Evolutionary conservation across 2,888 invertebrate genomes (phyloP).

Genomic region (Tholera decimalis): DNA sequence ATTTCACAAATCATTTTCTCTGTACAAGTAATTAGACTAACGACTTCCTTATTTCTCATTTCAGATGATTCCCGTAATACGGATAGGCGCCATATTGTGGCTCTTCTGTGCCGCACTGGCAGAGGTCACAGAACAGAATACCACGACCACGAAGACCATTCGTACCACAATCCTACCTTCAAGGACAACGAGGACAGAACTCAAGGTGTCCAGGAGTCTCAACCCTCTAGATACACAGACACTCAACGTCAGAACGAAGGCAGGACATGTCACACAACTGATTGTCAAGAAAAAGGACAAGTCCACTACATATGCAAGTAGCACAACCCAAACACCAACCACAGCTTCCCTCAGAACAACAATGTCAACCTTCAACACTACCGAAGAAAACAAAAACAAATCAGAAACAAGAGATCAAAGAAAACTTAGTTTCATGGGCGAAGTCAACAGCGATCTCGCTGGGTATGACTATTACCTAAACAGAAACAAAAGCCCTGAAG

Average conservation of each 20-base stretch:
- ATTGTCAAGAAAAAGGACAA: conserved; percentile 94
- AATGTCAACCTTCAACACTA: conserved; percentile 69
- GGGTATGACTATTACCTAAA: conserved; percentile 89
- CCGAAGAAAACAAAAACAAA: conserved; percentile 82
- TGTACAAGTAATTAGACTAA: conserved; percentile 31
- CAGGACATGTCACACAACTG: conserved; percentile 94
- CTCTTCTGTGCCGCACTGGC: conserved; percentile 77
- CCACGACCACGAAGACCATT: conserved; percentile 84
- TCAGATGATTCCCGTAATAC: conserved; percentile 89
- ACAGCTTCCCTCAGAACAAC: conserved; percentile 80
- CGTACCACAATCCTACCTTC: conserved; percentile 89
- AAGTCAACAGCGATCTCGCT: conserved; percentile 86
- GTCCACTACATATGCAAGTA: conserved; percentile 74
- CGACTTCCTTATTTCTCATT: conserved; percentile 69
- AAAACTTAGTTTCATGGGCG: conserved; percentile 82
- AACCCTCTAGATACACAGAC: conserved; percentile 95
- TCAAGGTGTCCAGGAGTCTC: conserved; percentile 95
- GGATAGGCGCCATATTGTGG: conserved; percentile 83
- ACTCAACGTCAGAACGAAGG: conserved; percentile 94
- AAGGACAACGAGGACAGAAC: conserved; percentile 93
- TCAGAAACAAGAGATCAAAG: conserved; percentile 87
- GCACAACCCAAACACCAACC: conserved; percentile 78
- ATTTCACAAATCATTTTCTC: conserved; percentile 37
- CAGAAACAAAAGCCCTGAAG: conserved; percentile 84
- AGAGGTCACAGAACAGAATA: conserved; percentile 81